Base-by-base conservation (phyloP, 2,888 invertebrate species). In the Nomada flava region DNA sequence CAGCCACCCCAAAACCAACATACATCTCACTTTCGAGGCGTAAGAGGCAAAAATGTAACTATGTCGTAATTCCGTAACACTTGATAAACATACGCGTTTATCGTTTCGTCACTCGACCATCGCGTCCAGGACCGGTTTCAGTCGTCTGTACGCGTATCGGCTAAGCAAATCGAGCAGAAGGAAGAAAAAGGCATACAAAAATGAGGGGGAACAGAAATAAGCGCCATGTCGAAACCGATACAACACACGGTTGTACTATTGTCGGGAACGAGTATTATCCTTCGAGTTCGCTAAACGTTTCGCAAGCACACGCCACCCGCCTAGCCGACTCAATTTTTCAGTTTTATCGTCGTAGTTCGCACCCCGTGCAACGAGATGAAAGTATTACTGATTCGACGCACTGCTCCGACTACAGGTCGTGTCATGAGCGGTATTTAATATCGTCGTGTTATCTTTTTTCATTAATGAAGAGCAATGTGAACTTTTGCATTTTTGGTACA, bases 261-360 rank as follows among this genome's bases (percentile, higher is more conserved):
- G 36, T 36, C 78, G 65, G 71, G 53, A 60, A 53, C 36, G 52
- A 18, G 23, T 13, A 44, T 69, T 78, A 78, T 70, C 79, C 60
- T 70, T 71, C 26, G 53, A 62, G 55, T 57, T 53, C 55, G 59
- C 29, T 20, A 42, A 74, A 13, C 29, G 47, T 68, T 79, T 79
- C 69, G 74, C 50, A 74, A 80, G 20, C 36, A 9, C 2, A 4
- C 15, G 26, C 44, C 60, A 60, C 18, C 62, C 60, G 53, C 47
- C 23, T 73, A 68, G 65, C n/a, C 67, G 62, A 76, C 65, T 69
- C 42, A 76, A 82, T 84, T 79, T 82, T 82, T 36, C 36, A 36
- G 36, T 36, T 36, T 36, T 36, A 36, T 36, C 36, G 7, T 36
- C 36, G 36, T 36, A 7, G 7, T 7, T 7, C 36, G 5, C 36